phyloP scores from a whole-genome alignment of 2,113 vertebrate genomes.

The Platysternon megacephalum region DNA sequence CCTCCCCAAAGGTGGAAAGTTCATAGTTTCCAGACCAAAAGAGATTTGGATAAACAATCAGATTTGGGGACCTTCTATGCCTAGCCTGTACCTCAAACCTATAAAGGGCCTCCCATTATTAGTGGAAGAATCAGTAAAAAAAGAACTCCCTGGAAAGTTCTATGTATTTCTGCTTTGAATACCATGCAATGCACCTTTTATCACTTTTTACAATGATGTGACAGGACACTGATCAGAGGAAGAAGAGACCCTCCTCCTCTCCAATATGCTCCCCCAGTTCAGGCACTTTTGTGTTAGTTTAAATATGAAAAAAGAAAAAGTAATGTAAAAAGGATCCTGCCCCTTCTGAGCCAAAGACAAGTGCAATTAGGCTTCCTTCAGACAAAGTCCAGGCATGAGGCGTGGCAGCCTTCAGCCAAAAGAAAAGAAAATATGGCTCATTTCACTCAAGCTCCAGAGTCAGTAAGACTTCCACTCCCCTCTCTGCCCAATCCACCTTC shows the following conservation, averaged over 20 bases:
- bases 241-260: background rate
- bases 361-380: background rate
- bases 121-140: background rate
- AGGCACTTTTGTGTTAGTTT: background rate
- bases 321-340: background rate
- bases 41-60: background rate
- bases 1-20: background rate
- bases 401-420: too few relatives aligned
- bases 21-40: background rate
- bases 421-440: too few relatives aligned
- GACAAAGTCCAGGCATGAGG: background rate
- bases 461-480: background rate
- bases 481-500: background rate
- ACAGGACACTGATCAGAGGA: background rate
- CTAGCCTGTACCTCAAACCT: accelerated
- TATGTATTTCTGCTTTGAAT: background rate
- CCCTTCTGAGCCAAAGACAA: background rate
- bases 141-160: background rate
- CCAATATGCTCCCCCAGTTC: accelerated
- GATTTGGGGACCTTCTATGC: background rate
- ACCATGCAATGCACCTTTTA: background rate
- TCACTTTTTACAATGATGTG: background rate
- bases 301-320: background rate
- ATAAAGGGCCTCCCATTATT: background rate
- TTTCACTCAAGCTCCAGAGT: too few relatives aligned